Evolutionary conservation across 1,140 invertebrate genomes (phyloP).

Genomic region (Brachionus manjavacas): DNA sequence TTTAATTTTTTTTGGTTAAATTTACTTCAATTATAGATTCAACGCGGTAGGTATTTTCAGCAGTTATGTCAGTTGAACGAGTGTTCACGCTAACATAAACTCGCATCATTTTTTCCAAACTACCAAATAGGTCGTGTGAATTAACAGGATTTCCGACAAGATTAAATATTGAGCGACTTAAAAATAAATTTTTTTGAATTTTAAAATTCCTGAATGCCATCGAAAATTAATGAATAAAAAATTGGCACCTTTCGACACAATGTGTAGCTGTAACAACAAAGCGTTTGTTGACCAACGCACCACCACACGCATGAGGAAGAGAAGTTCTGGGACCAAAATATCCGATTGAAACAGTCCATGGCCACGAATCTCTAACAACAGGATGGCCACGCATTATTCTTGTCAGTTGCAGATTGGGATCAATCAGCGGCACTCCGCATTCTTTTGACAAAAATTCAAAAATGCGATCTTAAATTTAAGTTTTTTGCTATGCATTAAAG

Average conservation of each 20-base stretch:
- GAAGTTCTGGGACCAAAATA: constrained; percentile 28
- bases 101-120: constrained; percentile 36
- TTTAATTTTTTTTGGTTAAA: neutral
- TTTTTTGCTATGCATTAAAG: no score
- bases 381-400: constrained; percentile 4
- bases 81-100: constrained; percentile 30
- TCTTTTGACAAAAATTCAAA: neutral
- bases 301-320: constrained; percentile 34
- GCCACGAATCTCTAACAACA: constrained; percentile 1
- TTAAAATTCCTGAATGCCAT: neutral
- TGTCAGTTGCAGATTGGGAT: constrained; percentile 3
- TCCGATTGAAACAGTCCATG: constrained; percentile 37
- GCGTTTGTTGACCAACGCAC: constrained; percentile 20
- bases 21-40: neutral
- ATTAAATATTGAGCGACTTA: constrained; percentile 4
- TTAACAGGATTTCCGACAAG: constrained; percentile 5
- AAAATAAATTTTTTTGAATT: neutral
- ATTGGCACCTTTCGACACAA: constrained; percentile 18
- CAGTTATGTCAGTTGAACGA: constrained; percentile 14
- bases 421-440: neutral
- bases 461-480: no score
- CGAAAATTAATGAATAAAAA: neutral
- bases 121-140: neutral
- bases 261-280: constrained; percentile 35
- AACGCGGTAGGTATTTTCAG: constrained; percentile 18